Percentiles rank a stretch among this genome's conserved stretches.
Conservation (phyloP, 2,113 vertebrate species). For the Sardina pilchardus region DNA sequence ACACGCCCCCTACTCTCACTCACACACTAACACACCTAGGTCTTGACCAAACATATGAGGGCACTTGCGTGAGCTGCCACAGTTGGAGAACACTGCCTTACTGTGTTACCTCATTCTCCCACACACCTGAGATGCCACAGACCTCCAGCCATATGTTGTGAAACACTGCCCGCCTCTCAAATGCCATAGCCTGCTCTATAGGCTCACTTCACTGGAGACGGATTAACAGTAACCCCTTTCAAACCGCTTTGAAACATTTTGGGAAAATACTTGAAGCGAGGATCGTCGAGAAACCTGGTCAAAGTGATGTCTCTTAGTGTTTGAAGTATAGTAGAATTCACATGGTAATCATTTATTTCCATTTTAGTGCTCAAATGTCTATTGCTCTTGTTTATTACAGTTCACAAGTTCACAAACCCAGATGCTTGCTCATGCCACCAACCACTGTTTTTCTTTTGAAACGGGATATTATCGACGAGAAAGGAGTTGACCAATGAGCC, state of each 20-base stretch:
- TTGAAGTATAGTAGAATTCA: background rate
- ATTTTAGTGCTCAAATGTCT: background rate
- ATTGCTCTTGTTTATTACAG: background rate
- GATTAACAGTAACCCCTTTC: background rate
- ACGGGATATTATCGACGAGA: background rate
- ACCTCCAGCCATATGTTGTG: background rate
- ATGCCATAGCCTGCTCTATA: background rate
- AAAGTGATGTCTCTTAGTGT: background rate
- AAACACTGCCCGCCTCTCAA: background rate
- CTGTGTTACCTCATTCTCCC: slow-evolving; percentile 18
- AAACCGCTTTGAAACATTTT: background rate
- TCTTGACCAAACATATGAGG: slow-evolving; percentile 20
- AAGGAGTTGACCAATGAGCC: background rate
- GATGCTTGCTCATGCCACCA: background rate
- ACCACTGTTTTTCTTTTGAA: background rate
- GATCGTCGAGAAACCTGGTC: background rate
- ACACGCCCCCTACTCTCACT: background rate
- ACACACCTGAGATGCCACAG: background rate
- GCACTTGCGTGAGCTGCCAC: background rate
- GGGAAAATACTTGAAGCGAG: background rate
- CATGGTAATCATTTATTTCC: background rate
- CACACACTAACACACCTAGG: slow-evolving; percentile 28
- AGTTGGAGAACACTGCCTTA: background rate
- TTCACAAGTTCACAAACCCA: background rate
- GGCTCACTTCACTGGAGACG: background rate